Conservation (phyloP, 1,140 invertebrate genomes). For the Dreissena polymorpha region DNA sequence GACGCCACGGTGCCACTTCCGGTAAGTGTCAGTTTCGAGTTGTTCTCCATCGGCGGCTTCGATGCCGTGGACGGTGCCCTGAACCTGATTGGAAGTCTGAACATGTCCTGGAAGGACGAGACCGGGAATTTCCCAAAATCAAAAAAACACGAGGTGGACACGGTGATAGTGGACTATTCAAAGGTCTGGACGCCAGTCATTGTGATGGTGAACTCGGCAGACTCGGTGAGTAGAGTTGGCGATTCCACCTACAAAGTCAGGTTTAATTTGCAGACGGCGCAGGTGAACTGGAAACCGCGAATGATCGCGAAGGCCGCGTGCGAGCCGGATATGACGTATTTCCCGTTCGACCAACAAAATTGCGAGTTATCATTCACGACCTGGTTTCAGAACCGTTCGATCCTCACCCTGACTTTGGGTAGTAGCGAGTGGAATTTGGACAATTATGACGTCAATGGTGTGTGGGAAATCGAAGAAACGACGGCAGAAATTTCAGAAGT, state of each 20-base stretch:
- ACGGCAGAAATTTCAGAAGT: not conserved
- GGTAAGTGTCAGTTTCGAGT: not conserved
- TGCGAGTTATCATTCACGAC: slow-evolving; percentile 22
- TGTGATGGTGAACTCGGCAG: slow-evolving; percentile 33
- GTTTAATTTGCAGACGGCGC: not conserved
- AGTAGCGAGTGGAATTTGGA: slow-evolving; percentile 21
- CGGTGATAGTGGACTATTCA: not conserved
- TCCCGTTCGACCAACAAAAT: slow-evolving; percentile 43
- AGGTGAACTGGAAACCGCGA: slow-evolving; percentile 35
- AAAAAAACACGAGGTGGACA: not conserved
- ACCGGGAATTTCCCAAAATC: not conserved
- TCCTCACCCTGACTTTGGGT: not conserved
- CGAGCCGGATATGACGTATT: slow-evolving; percentile 47
- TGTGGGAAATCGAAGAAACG: slow-evolving; percentile 34
- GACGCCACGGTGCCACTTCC: not conserved
- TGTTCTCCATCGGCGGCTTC: slow-evolving; percentile 32
- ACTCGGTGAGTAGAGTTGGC: slow-evolving; percentile 28
- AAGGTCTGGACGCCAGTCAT: slow-evolving; percentile 45
- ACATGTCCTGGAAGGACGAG: slow-evolving; percentile 28
- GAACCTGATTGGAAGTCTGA: slow-evolving; percentile 29
- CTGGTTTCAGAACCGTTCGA: slow-evolving; percentile 15
- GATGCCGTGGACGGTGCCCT: slow-evolving; percentile 36
- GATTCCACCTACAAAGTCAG: slow-evolving; percentile 32
- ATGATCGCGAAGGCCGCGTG: slow-evolving; percentile 19
- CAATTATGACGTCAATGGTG: slow-evolving; percentile 12